Base-by-base conservation (phyloP, 23 tunicate species). In the Ascidia mentula region DNA sequence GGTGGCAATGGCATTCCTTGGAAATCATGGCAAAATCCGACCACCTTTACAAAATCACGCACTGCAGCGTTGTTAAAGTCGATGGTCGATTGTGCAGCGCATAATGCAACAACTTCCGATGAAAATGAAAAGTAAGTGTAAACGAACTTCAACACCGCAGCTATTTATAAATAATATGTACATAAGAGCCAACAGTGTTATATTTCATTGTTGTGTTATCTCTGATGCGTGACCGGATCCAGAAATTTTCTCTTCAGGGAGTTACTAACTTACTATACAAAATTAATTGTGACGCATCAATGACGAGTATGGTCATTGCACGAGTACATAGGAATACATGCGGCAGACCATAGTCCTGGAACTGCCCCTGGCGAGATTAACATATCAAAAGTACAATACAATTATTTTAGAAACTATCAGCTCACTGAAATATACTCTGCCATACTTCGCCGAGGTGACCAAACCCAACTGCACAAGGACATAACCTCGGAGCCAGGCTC, bases 11-110 rank as follows among this genome's bases (percentile, higher is more conserved):
- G 97, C 24, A 81, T 91, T 45, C 97, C 97, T 17, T 91, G 97
- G 97, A 91, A 91, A 38, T 85, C 97, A 33, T 91, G 97, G 97
- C 87, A 91, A 77, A 84, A 91, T 72, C 90, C 97, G 26, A 81
- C 97, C 18, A 59, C 77, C 2, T 30, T 91, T 38, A 77, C 79
- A 18, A 77, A n/a, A 15, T 85, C 97, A 9, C 65, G 89, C 6
- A 65, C 86, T 35, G 97, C 90, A 20, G n/a, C 24, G 6, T 3
- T 75, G 12, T 36, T 85, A 45, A 86, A 91, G 40, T 73, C 85
- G 6, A 45, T 91, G 73, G 72, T 82, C 0, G 75, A 80, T 32
- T 36, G 38, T 76, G 82, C 77, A 5, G 45, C 85, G 32, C 37
- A 79, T 13, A 71, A 72, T 60, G 9, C 65, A 30, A 53, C 65